phyloP scores from a whole-genome alignment of 2,113 vertebrate genomes.

The Callospermophilus lateralis region DNA sequence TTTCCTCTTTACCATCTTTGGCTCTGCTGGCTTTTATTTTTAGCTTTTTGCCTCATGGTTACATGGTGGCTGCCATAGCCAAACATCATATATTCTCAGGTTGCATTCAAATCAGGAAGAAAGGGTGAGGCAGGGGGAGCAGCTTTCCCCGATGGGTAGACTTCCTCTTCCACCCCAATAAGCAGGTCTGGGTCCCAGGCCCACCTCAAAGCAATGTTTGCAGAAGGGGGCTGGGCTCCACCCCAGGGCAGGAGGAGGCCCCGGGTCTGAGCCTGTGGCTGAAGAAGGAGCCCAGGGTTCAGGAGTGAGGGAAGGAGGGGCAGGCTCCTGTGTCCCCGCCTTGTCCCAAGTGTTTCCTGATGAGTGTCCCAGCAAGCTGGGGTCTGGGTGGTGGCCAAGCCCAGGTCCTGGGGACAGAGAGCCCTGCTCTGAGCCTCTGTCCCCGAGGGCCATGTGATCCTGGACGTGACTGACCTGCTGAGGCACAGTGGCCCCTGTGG shows the following conservation, averaged over 20 bases:
- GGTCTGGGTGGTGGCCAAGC: background rate
- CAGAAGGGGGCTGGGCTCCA: background rate
- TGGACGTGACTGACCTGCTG: too few relatives aligned
- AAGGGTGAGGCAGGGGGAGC: background rate
- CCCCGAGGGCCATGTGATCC: fast-evolving
- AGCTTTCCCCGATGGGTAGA: background rate
- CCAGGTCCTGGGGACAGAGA: background rate
- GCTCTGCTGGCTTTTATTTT: background rate
- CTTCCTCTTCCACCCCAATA: background rate
- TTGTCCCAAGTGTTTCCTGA: background rate
- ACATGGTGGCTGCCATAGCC: background rate
- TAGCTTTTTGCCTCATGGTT: background rate
- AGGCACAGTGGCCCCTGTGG: background rate
- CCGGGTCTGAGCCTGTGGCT: background rate
- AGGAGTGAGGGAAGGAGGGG: background rate
- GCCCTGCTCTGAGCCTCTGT: background rate
- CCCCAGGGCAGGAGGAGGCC: background rate
- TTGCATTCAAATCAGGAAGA: background rate
- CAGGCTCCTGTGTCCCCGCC: fast-evolving
- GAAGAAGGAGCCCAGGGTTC: background rate
- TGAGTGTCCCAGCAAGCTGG: background rate
- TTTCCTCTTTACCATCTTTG: background rate
- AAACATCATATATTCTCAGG: background rate
- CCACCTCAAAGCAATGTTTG: background rate
- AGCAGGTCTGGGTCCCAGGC: background rate